Conservation (phyloP, 2,888 invertebrate genomes). For the Gymnocheta viridis region DNA sequence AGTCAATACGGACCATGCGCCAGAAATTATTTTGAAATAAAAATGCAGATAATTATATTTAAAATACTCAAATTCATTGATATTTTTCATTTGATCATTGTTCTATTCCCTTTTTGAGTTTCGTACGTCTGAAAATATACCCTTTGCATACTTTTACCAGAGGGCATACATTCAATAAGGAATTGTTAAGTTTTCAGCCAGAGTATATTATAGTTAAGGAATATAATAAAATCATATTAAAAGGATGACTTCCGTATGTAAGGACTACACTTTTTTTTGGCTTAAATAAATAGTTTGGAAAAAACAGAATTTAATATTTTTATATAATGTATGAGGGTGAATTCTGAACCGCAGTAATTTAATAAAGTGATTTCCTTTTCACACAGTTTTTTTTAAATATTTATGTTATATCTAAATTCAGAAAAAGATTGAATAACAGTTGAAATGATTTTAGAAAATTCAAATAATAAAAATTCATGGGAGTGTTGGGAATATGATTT, state of each 20-base stretch:
- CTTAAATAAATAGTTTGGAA: neutral
- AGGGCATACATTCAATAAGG: neutral
- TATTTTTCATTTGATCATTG: too few species aligned
- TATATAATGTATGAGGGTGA: neutral
- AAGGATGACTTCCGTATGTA: conserved; percentile 32
- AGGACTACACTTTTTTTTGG: neutral
- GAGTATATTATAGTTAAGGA: neutral
- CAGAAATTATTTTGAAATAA: too few species aligned
- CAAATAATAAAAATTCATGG: neutral
- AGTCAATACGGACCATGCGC: too few species aligned
- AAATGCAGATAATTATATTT: too few species aligned
- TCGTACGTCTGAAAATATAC: neutral
- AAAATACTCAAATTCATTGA: too few species aligned
- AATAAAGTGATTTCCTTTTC: conserved; percentile 1
- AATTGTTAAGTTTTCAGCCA: neutral
- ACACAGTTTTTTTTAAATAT: neutral
- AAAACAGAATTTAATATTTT: neutral
- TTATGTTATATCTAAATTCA: neutral
- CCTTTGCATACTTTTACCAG: neutral
- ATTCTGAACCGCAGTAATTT: too few species aligned
- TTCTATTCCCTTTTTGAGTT: too few species aligned
- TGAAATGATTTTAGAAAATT: neutral
- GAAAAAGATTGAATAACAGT: neutral
- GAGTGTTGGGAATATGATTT: neutral
- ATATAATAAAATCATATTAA: conserved; percentile 29